Evolutionary conservation across 2,113 vertebrate genomes (phyloP).

Genomic region (Lonchura striata): DNA sequence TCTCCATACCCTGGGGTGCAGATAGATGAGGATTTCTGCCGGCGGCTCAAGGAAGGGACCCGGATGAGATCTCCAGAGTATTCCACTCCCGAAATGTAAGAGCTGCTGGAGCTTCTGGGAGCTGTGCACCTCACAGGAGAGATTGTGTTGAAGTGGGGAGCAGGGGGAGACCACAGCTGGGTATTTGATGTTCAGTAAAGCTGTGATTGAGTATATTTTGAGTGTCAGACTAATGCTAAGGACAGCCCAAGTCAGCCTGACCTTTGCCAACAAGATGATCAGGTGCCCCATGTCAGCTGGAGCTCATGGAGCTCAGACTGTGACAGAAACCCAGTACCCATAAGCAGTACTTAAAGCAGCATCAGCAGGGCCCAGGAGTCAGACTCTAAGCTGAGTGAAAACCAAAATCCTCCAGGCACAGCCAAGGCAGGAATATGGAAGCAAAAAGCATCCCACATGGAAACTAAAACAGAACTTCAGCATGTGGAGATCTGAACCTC

Average conservation of each 20-base stretch:
- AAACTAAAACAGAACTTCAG: not conserved
- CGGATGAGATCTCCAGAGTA: slow-evolving; percentile 93
- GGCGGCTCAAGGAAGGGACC: slow-evolving; percentile 88
- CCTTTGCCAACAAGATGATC: not conserved
- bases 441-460: not conserved
- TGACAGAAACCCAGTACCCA: not conserved
- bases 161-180: not conserved
- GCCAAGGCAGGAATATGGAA: not conserved
- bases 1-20: slow-evolving; percentile 92
- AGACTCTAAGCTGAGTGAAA: not conserved
- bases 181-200: not conserved
- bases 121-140: too few species aligned
- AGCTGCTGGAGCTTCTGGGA: not conserved
- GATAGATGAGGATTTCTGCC: slow-evolving; percentile 94
- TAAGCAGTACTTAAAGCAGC: not conserved
- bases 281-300: not conserved
- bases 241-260: not conserved
- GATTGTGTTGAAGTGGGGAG: not conserved
- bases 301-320: not conserved
- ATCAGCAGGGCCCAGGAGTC: not conserved
- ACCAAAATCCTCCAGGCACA: not conserved
- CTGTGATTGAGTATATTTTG: not conserved
- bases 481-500: not conserved
- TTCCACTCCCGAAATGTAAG: slow-evolving; percentile 91
- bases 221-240: not conserved